Conservation (phyloP, 2,888 invertebrate genomes). For the Hesperia comma region DNA sequence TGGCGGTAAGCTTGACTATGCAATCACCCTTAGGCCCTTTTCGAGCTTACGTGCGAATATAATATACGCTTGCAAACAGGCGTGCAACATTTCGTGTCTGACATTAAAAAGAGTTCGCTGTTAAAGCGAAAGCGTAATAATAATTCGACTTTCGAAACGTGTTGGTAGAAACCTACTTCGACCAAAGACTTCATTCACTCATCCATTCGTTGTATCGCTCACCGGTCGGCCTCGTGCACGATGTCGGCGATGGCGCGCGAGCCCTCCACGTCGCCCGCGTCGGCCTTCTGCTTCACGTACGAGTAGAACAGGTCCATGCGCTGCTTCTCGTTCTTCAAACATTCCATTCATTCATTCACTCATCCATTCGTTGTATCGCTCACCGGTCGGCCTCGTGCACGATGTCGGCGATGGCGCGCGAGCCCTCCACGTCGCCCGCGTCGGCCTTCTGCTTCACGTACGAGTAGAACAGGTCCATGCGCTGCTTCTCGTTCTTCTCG, state of each 20-base stretch:
- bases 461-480: conserved; percentile 97
- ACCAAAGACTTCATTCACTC: too few species aligned
- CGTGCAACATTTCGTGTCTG: too few species aligned
- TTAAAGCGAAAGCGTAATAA: too few species aligned
- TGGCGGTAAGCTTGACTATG: too few species aligned
- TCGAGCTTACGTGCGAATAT: too few species aligned
- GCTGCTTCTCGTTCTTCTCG: conserved; percentile 97
- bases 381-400: conserved; percentile 76
- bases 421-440: conserved; percentile 57
- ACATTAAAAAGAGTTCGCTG: too few species aligned
- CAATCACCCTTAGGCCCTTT: too few species aligned
- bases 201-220: too few species aligned
- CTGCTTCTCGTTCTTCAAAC: conserved; percentile 97
- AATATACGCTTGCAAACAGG: too few species aligned
- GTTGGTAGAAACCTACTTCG: too few species aligned
- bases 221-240: conserved; percentile 76
- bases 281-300: conserved; percentile 76
- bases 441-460: conserved; percentile 77
- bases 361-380: neutral
- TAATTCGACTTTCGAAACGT: too few species aligned
- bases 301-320: conserved; percentile 98
- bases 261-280: conserved; percentile 58
- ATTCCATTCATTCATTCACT: too few species aligned
- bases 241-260: conserved; percentile 59
- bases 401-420: conserved; percentile 59